Evolutionary conservation across 2,113 vertebrate genomes (phyloP), one percentile per base, ranked within the genome.

Genomic region (Lepisosteus osseus): DNA sequence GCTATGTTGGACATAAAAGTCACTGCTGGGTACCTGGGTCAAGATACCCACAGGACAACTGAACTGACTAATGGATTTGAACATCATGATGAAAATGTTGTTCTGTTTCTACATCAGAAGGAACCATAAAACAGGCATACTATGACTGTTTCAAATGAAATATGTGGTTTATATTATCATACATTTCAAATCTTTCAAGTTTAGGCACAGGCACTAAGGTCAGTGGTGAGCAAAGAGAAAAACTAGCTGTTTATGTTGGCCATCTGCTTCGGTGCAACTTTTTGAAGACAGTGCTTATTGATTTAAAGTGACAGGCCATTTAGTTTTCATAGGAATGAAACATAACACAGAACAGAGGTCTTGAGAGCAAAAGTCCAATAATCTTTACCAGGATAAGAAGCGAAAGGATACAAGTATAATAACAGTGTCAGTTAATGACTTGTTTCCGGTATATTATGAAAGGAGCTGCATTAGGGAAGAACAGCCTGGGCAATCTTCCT

Each of bases 91-190:
- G 3, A 56, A 2, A 68, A 14, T 3, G 13, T 44, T 66, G 9
- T 12, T n/a, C 45, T 66, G 29, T 9, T 66, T 66, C 9, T 41
- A 68, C 0, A 51, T 67, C 3, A 67, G 7, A 42, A 6, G 64
- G 54, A 43, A 61, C 6, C 9, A 55, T 57, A 41, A 72, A 67
- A 59, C 59, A 54, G 54, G n/a, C 65, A 66, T 65, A 63, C 70
- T 41, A 40, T 41, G 54, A 57, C 71, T 43, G 67, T 73, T 73
- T 42, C 65, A 67, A 73, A 67, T 61, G 40, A 29, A 54, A 62
- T 73, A 61, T 73, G 45, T n/a, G n/a, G 65, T 43, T 61, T 40
- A 41, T 29, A 40, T 72, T 72, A 45, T 6, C 47, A 43, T 54
- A 67, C n/a, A 59, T 68, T 67, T 68, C 41, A 54, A 12, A 17